Evolutionary conservation across 1,140 invertebrate genomes (phyloP), one percentile per base, ranked within the genome.

Genomic region (Triops longicaudatus): DNA sequence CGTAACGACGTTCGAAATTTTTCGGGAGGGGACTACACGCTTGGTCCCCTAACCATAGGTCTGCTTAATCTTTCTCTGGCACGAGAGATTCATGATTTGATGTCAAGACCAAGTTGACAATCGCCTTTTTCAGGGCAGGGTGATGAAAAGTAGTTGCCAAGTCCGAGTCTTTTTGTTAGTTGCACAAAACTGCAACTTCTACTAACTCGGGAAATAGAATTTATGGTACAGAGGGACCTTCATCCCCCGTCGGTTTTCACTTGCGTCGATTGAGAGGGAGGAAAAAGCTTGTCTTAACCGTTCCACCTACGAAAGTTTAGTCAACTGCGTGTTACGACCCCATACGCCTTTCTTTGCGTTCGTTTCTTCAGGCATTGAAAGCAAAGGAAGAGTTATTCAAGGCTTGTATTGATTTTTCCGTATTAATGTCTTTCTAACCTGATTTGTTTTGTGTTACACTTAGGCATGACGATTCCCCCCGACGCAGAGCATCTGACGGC

Each of bases 401-500:
- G 50, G 17, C 50, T 17, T 5, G 6, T 63, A 63, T 22, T 63
- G n/a, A 76, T 31, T 76, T n/a, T 42, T 50, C 10, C 9, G 2
- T 71, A 12, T 76, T 11, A 27, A 6, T 37, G 10, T 76, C 0
- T 27, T 43, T 26, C 1, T 76, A 14, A 63, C 11, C 43, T 72
- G 1, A 63, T 76, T 50, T 44, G n/a, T 77, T 77, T 26, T 80
- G 27, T 22, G 43, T 9, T 73, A 80, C 74, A 85, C 83, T 26
- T 83, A 88, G 88, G 89, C 81, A 81, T 86, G 77, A 87, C 87
- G 81, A 77, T 73, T 27, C 89, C 90, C 86, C 91, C 93, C 87
- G 93, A 96, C 91, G 94, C 94, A 82, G 92, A 95, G 82, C 93
- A 95, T 88, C 95, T 96, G 88, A 96, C 94, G 82, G 95, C 95